Conservation (phyloP, 1,140 invertebrate species). For the Heterodera carotae region DNA sequence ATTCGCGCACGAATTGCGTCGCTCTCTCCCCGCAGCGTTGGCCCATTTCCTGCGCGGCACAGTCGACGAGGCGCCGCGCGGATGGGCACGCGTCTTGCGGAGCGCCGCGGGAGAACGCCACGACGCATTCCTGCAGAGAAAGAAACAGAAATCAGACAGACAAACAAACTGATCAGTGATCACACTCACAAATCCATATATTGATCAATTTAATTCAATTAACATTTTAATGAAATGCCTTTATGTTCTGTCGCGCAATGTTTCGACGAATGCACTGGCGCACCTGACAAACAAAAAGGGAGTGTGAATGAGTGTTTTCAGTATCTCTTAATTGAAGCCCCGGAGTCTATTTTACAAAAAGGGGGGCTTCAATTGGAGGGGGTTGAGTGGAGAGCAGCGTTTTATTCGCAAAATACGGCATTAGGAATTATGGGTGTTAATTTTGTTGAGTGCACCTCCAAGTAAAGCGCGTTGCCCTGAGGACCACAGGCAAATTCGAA, state of each 20-base stretch:
- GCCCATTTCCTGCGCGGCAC: slow-evolving; percentile 46
- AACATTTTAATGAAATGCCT: background rate
- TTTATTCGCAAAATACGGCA: too few relatives aligned
- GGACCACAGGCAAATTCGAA: slow-evolving; percentile 59
- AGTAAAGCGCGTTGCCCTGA: slow-evolving; percentile 50
- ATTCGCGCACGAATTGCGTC: slow-evolving; percentile 49
- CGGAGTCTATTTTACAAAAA: too few relatives aligned
- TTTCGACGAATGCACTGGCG: slow-evolving; percentile 53
- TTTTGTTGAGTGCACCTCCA: too few relatives aligned
- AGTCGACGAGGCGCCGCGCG: slow-evolving; percentile 54
- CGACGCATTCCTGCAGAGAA: slow-evolving; percentile 50
- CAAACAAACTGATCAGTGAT: too few relatives aligned
- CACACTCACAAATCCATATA: too few relatives aligned
- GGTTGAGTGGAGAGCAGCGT: too few relatives aligned
- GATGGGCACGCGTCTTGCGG: slow-evolving; percentile 60
- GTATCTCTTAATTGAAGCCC: too few relatives aligned
- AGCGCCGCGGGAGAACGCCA: slow-evolving; percentile 58
- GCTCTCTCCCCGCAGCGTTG: slow-evolving; percentile 53
- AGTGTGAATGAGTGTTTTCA: too few relatives aligned
- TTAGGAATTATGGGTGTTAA: too few relatives aligned
- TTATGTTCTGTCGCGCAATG: slow-evolving; percentile 45
- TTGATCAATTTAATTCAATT: too few relatives aligned
- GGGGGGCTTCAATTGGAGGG: too few relatives aligned
- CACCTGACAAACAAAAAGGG: slow-evolving; percentile 38
- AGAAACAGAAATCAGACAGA: too few relatives aligned